Evolutionary conservation across 1,140 invertebrate genomes (phyloP).

Genomic region (Helicorthomorpha holstii): DNA sequence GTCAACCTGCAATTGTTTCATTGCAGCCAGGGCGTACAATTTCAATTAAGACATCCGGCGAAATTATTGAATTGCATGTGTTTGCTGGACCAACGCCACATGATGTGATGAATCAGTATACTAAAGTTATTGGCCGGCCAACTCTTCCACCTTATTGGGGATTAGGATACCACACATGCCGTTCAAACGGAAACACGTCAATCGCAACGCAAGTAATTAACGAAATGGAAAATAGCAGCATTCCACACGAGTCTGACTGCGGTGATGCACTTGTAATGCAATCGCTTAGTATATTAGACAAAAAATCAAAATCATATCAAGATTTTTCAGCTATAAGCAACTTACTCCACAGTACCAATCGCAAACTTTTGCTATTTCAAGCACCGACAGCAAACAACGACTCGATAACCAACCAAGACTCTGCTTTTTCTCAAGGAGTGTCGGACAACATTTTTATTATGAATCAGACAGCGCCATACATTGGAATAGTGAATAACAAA

Average conservation of each 20-base stretch:
- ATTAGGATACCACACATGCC: constrained; percentile 30
- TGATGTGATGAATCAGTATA: constrained; percentile 32
- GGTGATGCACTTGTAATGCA: constrained; percentile 8
- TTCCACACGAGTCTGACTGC: constrained; percentile 13
- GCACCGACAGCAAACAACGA: not conserved
- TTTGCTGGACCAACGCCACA: constrained; percentile 24
- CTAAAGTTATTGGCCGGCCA: constrained; percentile 20
- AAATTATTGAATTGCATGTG: constrained; percentile 22
- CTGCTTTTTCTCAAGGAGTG: not conserved
- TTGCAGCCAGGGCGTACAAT: constrained; percentile 56
- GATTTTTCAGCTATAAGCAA: not conserved
- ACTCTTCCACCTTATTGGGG: constrained; percentile 27
- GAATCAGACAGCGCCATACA: not conserved
- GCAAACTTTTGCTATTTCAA: not conserved
- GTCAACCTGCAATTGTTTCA: constrained; percentile 39
- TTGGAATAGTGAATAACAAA: not conserved
- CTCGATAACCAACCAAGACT: not conserved
- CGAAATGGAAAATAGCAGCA: constrained; percentile 16
- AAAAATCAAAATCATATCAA: not conserved
- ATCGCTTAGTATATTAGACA: not conserved
- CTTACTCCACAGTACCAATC: not conserved
- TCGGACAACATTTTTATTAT: not conserved
- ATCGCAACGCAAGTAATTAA: constrained; percentile 17
- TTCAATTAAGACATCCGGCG: constrained; percentile 41
- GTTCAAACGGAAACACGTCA: constrained; percentile 15